Base-by-base conservation (phyloP, 2,113 vertebrate species). In the Sceloporus tristichus region DNA sequence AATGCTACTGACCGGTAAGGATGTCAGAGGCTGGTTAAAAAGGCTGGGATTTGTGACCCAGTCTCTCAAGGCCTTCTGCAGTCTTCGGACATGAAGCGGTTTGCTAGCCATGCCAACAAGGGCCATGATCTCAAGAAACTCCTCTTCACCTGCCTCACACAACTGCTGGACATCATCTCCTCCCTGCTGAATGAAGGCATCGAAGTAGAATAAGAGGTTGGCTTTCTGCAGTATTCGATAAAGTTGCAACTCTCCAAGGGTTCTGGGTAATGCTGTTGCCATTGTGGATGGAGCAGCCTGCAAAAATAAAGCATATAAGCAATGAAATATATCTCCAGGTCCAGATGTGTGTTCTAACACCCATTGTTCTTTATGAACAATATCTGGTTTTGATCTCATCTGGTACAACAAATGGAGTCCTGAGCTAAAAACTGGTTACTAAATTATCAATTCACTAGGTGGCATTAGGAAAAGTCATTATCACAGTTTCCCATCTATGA, bases 21-120 rank as follows among this genome's bases (percentile, higher is more conserved):
- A 98, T 9, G 98, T 98, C 79, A 99, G 98, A 0, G 99, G 98
- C 97, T 99, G 99, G 95, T 99, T 99, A 95, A 99, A 99, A 90
- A 99, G 96, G 29, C 98, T 97, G 1, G 99, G 99, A 95, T 99
- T 99, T 91, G 99, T 99, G 82, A 99, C 99, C 99, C 98, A 99
- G 98, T 99, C 98, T 34, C 99, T 97, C 94, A 99, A 95, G 13
- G 99, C 98, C 95, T 99, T 99, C 97, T 99, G 99, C 66, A 99
- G 96, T 89, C 99, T 97, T 38, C 99, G 96, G 29, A 99, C 99
- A 0, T 99, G 99, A 91, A 99, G 98, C 0, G 99, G 99, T 91
- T 99, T 99, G 97, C 98, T 99, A 74, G 99, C 99, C 99, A 99
- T 99, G 93, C 99, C 99, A 16, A 99, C 99, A 0, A 99, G 97